Evolutionary conservation across 1,140 invertebrate species (phyloP), one percentile per base, ranked within the genome.

Genomic region (Drosophila burlai): DNA sequence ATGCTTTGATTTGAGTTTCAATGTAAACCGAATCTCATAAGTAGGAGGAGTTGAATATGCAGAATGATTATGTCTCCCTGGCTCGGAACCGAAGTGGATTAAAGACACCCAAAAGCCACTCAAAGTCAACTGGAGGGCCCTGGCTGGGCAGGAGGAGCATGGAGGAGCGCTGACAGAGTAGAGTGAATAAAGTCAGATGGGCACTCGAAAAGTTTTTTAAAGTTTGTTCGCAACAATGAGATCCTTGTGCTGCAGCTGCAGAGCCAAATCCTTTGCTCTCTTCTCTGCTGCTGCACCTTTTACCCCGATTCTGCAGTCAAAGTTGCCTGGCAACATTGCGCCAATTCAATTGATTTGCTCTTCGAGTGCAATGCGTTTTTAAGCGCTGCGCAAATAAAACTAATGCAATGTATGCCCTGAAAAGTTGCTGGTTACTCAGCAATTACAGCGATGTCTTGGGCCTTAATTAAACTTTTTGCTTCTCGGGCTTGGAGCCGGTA

Each of bases 21-120:
- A 54, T 61, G 74, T 40, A 61, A 64, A 36, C 60, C 59, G 67
- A 49, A 46, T 54, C 66, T 47, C 69, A 73, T 61, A 73, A 74
- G 68, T 73, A 47, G 40, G 16, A 52, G 29, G 36, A 76, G 58
- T 82, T 55, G 67, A 83, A 79, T 79, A 83, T 83, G 76, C 66
- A 65, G 57, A 84, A 63, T 67, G 52, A 80, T 83, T 75, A 79
- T 81, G 60, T 76, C 58, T 76, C 52, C n/a, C 34, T 38, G 60
- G 36, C 40, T 62, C 21, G 21, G 49, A 21, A 31, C 81, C 49
- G 62, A 61, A 78, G 83, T 84, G 80, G 77, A 85, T 84, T 81
- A 68, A 81, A 84, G 77, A 84, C 82, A 81, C 52, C 67, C 77
- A 64, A 84, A 84, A 84, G 82, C 81, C 81, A 84, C 82, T 84